Conservation (phyloP, 2,797 vertebrate genomes). For the Margarornis squamiger region DNA sequence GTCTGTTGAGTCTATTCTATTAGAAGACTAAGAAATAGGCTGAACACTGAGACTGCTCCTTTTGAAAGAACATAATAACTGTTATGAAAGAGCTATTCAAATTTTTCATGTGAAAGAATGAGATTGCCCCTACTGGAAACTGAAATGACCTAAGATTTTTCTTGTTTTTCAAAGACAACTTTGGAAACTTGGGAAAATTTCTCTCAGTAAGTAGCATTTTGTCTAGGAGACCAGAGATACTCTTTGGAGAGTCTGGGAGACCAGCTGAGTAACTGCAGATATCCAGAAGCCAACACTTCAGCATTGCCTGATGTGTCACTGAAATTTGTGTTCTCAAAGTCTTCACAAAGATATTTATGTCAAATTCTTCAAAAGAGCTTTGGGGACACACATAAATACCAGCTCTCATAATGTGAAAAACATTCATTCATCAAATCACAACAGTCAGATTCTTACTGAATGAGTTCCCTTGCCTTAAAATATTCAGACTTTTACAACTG, state of each 20-base stretch:
- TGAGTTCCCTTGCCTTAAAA: not conserved
- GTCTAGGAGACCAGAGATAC: not conserved
- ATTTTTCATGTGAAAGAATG: not conserved
- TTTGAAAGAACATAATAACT: not conserved
- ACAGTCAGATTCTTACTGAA: not conserved
- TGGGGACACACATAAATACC: not conserved
- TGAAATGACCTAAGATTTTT: not conserved
- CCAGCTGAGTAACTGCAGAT: not conserved
- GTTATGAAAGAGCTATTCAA: not conserved
- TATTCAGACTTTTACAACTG: not conserved
- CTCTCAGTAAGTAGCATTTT: not conserved
- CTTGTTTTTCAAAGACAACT: not conserved
- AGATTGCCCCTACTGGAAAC: not conserved
- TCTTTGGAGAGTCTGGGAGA: not conserved
- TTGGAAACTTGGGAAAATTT: not conserved
- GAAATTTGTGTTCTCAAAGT: not conserved
- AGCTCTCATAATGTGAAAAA: not conserved
- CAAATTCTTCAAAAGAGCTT: not conserved
- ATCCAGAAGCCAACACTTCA: not conserved
- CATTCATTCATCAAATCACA: not conserved
- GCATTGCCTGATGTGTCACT: not conserved
- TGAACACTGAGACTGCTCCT: not conserved
- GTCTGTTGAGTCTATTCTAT: not conserved
- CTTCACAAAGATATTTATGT: not conserved
- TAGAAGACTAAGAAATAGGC: not conserved